phyloP scores from a whole-genome alignment of 2,888 invertebrate genomes.

The Pterostichus madidus region DNA sequence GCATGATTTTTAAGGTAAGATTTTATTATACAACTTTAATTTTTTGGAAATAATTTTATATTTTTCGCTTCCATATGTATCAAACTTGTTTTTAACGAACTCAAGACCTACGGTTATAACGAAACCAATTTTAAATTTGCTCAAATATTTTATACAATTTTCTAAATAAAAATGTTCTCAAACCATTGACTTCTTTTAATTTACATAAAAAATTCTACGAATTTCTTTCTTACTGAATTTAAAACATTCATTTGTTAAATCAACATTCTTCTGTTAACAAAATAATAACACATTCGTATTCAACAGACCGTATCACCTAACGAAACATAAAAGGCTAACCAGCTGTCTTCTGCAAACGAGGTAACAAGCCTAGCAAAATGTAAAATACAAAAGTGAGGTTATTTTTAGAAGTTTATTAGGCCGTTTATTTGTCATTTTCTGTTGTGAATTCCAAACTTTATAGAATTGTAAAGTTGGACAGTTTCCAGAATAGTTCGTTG shows the following conservation, averaged over 20 bases:
- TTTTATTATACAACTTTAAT: background rate
- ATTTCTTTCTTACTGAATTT: constrained; percentile 7
- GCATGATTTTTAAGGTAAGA: constrained; percentile 5
- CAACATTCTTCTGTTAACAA: constrained; percentile 38
- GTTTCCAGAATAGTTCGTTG: constrained; percentile 43
- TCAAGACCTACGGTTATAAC: too few relatives aligned
- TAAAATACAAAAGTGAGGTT: constrained; percentile 27
- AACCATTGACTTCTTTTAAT: background rate
- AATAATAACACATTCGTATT: constrained; percentile 50
- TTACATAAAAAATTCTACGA: background rate
- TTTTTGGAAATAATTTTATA: background rate
- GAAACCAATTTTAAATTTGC: background rate
- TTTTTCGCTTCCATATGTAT: background rate
- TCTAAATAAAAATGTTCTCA: background rate
- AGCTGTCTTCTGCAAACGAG: constrained; percentile 37
- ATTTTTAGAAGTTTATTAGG: constrained; percentile 43
- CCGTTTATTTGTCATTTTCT: constrained; percentile 38
- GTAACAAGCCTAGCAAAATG: constrained; percentile 34
- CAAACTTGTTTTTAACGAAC: background rate
- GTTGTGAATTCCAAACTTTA: constrained; percentile 7
- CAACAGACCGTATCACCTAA: constrained; percentile 51
- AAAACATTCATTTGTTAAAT: constrained; percentile 23
- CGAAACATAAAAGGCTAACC: constrained; percentile 31
- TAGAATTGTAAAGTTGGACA: constrained; percentile 24
- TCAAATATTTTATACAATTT: constrained; percentile 7